phyloP scores from a whole-genome alignment of 1,140 invertebrate species.

The Diabrotica undecimpunctata region DNA sequence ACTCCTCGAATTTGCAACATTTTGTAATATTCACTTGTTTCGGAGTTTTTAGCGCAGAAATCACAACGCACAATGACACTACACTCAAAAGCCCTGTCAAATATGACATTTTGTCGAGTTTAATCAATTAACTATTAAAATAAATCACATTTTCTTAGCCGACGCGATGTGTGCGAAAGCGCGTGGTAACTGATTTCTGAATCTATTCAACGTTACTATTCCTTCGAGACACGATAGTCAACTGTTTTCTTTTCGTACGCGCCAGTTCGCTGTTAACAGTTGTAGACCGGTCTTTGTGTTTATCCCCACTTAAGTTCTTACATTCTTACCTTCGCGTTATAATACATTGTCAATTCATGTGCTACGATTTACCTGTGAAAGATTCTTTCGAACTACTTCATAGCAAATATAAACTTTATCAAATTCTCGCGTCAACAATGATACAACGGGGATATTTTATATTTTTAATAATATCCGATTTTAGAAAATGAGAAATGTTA shows the following conservation, averaged over 20 bases:
- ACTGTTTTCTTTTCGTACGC: slow-evolving; percentile 12
- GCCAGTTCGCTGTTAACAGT: too few species aligned
- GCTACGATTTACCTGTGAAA: background rate
- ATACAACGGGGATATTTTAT: too few species aligned
- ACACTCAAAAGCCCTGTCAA: background rate
- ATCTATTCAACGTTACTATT: background rate
- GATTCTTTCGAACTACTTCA: too few species aligned
- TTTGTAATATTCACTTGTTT: slow-evolving; percentile 30
- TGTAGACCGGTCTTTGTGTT: slow-evolving; percentile 10
- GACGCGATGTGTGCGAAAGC: slow-evolving; percentile 1
- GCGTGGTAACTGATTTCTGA: slow-evolving; percentile 11
- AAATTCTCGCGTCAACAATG: too few species aligned
- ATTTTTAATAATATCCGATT: too few species aligned
- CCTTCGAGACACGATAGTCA: slow-evolving; percentile 7
- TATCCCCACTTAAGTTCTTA: background rate
- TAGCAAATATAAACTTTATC: too few species aligned
- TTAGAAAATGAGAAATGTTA: too few species aligned
- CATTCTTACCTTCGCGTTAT: too few species aligned
- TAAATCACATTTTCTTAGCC: background rate
- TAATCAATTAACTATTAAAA: background rate
- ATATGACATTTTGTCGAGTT: background rate
- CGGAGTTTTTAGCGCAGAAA: background rate
- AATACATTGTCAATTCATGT: too few species aligned
- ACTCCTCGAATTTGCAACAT: slow-evolving; percentile 31
- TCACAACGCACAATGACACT: background rate